A percentile compares a stretch with the other conserved stretches of the same genome.
Evolutionary conservation across 2,888 invertebrate species (phyloP).

Genomic region (Dendrolimus houi): DNA sequence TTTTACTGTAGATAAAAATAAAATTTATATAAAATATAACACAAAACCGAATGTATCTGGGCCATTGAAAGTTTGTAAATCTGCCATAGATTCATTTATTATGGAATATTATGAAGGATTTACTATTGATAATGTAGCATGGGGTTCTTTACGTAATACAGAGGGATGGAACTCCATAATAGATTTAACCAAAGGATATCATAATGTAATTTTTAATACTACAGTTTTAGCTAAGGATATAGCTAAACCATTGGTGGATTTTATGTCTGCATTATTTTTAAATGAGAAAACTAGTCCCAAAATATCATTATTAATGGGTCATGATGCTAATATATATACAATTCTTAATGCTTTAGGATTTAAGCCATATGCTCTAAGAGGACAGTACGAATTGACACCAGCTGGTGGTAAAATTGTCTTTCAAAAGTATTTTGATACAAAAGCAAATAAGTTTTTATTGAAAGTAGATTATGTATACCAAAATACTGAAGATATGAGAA

Average conservation of each 20-base stretch:
- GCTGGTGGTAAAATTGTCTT: slow-evolving; percentile 59
- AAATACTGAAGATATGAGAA: slow-evolving; percentile 40
- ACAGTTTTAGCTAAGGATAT: slow-evolving; percentile 49
- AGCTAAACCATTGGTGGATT: slow-evolving; percentile 39
- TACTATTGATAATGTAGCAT: slow-evolving; percentile 41
- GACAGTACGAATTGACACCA: slow-evolving; percentile 45
- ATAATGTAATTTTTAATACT: slow-evolving; percentile 52
- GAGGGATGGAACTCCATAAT: slow-evolving; percentile 39
- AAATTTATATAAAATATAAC: slow-evolving; percentile 27
- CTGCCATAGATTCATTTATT: slow-evolving; percentile 52
- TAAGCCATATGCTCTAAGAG: slow-evolving; percentile 30
- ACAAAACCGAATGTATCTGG: slow-evolving; percentile 46
- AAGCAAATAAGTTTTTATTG: slow-evolving; percentile 25
- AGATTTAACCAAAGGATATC: slow-evolving; percentile 40
- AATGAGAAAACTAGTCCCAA: slow-evolving; percentile 24
- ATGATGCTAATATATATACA: slow-evolving; percentile 58
- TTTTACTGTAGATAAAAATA: slow-evolving; percentile 36
- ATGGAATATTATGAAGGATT: slow-evolving; percentile 63
- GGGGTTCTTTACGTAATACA: slow-evolving; percentile 36
- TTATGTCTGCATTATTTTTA: slow-evolving; percentile 36
- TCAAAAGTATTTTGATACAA: slow-evolving; percentile 45
- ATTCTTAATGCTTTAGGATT: slow-evolving; percentile 40
- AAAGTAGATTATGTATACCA: slow-evolving; percentile 57
- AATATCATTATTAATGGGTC: slow-evolving; percentile 51
- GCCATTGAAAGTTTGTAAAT: slow-evolving; percentile 54